These are phyloP conservation scores for Chelonoidis abingdonii DNA, from an alignment of 2,113 vertebrate species.

Conservation along the genomic window DNA sequence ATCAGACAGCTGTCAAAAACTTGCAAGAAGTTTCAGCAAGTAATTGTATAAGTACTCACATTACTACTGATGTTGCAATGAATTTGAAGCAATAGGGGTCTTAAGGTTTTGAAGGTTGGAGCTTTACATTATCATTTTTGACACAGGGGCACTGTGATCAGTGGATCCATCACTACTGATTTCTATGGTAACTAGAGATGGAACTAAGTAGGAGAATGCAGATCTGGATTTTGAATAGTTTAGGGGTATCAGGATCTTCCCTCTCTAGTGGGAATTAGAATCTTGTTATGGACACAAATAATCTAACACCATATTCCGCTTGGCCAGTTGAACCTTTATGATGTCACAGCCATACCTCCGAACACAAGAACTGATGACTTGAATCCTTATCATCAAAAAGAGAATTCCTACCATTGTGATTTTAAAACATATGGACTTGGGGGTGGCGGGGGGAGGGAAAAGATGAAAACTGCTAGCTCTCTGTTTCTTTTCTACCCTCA, in stretches of 20 bases:
- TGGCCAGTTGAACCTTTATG: background rate
- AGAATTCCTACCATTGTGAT: background rate
- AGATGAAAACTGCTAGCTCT: background rate
- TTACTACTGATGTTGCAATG: background rate
- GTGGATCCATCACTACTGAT: background rate
- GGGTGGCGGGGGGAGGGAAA: background rate
- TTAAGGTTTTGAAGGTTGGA: background rate
- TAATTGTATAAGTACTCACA: background rate
- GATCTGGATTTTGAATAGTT: no score
- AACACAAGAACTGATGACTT: background rate
- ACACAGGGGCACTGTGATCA: background rate
- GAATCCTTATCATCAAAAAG: background rate
- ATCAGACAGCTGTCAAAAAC: conserved; percentile 57
- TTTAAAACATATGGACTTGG: background rate
- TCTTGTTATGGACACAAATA: background rate
- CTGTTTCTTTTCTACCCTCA: background rate
- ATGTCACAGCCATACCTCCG: background rate
- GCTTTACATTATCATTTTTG: background rate
- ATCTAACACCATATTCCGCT: background rate
- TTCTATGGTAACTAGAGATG: background rate
- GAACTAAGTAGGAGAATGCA: background rate
- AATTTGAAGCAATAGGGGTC: background rate
- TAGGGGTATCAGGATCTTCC: background rate
- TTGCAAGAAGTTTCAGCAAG: conserved; percentile 52
- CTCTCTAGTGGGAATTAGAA: background rate